These are phyloP conservation scores for Pediacus dermestoides DNA, from an alignment of 2,888 invertebrate genomes.

Conservation along the genomic window DNA sequence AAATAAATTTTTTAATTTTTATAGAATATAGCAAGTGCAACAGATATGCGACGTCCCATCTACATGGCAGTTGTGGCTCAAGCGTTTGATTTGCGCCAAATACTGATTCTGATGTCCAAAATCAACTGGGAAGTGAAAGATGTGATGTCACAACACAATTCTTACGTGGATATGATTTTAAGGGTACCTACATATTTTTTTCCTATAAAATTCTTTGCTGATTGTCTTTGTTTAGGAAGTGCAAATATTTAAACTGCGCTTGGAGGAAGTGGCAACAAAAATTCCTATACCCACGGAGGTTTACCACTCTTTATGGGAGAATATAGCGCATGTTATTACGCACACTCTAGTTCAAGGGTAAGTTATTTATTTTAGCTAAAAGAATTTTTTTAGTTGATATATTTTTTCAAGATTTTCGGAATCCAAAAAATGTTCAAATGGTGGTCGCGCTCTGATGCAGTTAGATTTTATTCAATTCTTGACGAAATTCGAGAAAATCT, in stretches of 20 bases:
- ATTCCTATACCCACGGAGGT: constrained; percentile 71
- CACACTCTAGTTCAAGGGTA: constrained; percentile 91
- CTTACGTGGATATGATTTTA: constrained; percentile 77
- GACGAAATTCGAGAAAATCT: constrained; percentile 84
- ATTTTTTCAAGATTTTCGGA: constrained; percentile 65
- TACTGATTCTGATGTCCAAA: constrained; percentile 81
- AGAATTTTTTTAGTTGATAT: background rate
- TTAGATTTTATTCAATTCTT: constrained; percentile 94
- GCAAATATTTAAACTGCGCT: constrained; percentile 72
- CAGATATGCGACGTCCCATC: constrained; percentile 77
- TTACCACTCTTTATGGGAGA: constrained; percentile 76
- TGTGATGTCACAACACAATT: constrained; percentile 90
- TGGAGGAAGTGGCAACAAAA: constrained; percentile 69
- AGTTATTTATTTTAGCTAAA: constrained; percentile 22
- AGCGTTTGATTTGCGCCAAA: constrained; percentile 71
- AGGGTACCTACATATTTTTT: constrained; percentile 48
- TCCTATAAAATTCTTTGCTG: background rate
- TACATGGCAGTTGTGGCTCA: constrained; percentile 83
- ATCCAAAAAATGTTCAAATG: constrained; percentile 91
- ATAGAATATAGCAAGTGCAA: constrained; percentile 64
- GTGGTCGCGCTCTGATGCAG: constrained; percentile 96
- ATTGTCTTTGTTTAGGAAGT: constrained; percentile 54
- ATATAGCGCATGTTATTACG: constrained; percentile 79
- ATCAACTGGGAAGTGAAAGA: constrained; percentile 95
- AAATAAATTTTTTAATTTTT: constrained; percentile 32